Evolutionary conservation across 2,113 vertebrate genomes (phyloP).

Genomic region (Scomber scombrus): DNA sequence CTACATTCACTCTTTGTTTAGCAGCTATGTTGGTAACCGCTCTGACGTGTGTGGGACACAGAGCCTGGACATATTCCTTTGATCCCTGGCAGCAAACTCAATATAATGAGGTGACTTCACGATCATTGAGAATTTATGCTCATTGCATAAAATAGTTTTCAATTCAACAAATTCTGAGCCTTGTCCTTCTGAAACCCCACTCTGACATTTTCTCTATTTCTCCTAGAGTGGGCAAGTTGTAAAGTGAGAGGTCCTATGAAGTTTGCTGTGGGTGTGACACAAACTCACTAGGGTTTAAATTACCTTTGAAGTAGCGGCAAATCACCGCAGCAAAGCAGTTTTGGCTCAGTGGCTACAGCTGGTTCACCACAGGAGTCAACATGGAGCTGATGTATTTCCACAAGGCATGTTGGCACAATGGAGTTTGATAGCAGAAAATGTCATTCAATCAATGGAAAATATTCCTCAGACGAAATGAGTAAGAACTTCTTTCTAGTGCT

Average conservation of each 20-base stretch:
- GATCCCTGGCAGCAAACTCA: slow-evolving; percentile 49
- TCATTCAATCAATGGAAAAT: slow-evolving; percentile 2
- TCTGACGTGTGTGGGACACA: slow-evolving; percentile 56
- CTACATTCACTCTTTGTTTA: slow-evolving; percentile 17
- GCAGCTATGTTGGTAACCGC: slow-evolving; percentile 15
- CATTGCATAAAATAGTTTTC: slow-evolving; percentile 56
- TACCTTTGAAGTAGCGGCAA: slow-evolving; percentile 60
- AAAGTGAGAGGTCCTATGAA: slow-evolving; percentile 44
- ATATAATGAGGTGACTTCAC: slow-evolving; percentile 61
- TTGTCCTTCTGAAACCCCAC: slow-evolving; percentile 9
- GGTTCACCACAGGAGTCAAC: slow-evolving; percentile 19
- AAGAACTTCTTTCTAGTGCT: background rate
- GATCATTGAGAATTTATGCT: slow-evolving; percentile 55
- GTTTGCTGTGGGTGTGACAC: slow-evolving; percentile 58
- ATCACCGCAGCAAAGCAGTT: slow-evolving; percentile 44
- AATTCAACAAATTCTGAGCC: slow-evolving; percentile 50
- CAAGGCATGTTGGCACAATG: slow-evolving; percentile 3
- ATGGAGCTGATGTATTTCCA: slow-evolving; percentile 6
- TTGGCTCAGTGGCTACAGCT: slow-evolving; percentile 47
- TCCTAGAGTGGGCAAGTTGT: slow-evolving; percentile 22
- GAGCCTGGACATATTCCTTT: slow-evolving; percentile 35
- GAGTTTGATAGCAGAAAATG: slow-evolving; percentile 20
- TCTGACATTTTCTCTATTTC: slow-evolving; percentile 53
- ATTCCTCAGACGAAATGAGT: background rate
- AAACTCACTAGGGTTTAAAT: slow-evolving; percentile 56